phyloP scores from a whole-genome alignment of 2,888 invertebrate genomes.

The Drosophila recens region DNA sequence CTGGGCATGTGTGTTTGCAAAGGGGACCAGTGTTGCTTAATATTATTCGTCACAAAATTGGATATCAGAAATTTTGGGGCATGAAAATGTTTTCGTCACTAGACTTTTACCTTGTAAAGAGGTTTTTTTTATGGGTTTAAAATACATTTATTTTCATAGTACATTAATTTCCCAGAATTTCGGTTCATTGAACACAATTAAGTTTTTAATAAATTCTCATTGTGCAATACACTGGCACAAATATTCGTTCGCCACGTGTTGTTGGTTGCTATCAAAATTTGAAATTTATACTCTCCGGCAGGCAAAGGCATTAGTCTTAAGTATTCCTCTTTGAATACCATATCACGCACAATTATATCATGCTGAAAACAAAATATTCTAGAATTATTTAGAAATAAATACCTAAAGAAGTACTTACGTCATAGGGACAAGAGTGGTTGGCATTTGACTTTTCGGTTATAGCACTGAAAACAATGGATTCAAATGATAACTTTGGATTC shows the following conservation, averaged over 20 bases:
- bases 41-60: too few relatives aligned
- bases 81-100: too few relatives aligned
- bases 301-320: constrained; percentile 29
- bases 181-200: not conserved
- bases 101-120: too few relatives aligned
- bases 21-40: too few relatives aligned
- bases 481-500: constrained; percentile 17
- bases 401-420: constrained; percentile 1
- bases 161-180: not conserved
- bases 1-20: too few relatives aligned
- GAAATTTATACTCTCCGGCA: constrained; percentile 32
- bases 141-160: not conserved
- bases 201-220: constrained; percentile 7
- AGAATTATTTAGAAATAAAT: not conserved
- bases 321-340: constrained; percentile 30
- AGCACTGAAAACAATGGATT: not conserved
- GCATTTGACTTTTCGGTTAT: constrained; percentile 3
- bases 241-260: constrained; percentile 12
- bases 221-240: not conserved
- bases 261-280: not conserved
- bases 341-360: constrained; percentile 14
- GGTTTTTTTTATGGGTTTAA: too few relatives aligned
- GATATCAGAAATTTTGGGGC: too few relatives aligned
- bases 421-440: constrained; percentile 47
- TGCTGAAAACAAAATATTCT: constrained; percentile 17